These are phyloP conservation scores for Trachymyrmex cornetzi DNA, from an alignment of 1,140 invertebrate genomes.

Conservation along the genomic window DNA sequence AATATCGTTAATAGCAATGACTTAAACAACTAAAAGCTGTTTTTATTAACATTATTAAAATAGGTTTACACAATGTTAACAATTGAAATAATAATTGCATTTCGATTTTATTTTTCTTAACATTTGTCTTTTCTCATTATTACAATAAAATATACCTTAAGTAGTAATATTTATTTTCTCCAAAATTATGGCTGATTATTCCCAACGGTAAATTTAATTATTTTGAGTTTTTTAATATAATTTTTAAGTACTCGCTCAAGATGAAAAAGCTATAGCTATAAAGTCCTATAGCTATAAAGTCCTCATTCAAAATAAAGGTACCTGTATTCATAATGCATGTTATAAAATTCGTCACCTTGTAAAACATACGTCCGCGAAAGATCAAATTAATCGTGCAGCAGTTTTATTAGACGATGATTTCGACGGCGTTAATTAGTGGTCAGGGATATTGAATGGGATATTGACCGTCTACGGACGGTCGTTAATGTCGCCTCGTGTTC, in stretches of 20 bases:
- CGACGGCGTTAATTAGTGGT: slow-evolving; percentile 41
- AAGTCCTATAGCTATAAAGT: not conserved
- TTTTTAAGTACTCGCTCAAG: no score
- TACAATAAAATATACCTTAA: not conserved
- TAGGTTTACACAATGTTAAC: not conserved
- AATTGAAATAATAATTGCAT: not conserved
- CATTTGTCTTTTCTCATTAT: not conserved
- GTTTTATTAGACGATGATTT: slow-evolving; percentile 26
- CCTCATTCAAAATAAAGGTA: not conserved
- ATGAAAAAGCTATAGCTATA: no score
- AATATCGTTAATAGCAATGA: not conserved
- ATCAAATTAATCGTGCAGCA: slow-evolving; percentile 19
- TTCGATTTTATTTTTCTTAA: not conserved
- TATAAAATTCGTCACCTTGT: not conserved
- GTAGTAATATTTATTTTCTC: not conserved
- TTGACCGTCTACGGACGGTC: slow-evolving; percentile 51
- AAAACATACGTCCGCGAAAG: not conserved
- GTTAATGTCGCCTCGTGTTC: slow-evolving; percentile 68
- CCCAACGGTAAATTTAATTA: not conserved
- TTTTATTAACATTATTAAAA: not conserved
- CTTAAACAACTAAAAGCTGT: slow-evolving; percentile 8
- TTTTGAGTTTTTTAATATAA: not conserved
- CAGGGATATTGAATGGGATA: no score
- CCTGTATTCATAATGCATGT: no score
- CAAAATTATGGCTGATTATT: not conserved